Conservation (phyloP, 2,888 invertebrate genomes). For the Dolichopus griseipennis region DNA sequence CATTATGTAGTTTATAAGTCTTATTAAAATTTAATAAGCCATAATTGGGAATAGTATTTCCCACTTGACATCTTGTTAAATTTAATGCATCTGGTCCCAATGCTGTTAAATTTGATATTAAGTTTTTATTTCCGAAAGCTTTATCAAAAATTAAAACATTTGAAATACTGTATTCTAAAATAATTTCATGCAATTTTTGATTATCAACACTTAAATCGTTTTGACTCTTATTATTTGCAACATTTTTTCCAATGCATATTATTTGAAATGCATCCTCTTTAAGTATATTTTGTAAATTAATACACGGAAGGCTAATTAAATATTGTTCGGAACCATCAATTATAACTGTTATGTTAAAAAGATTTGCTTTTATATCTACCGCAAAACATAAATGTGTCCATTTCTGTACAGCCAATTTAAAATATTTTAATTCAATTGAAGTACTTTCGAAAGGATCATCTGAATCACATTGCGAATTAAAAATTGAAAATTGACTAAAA, state of each 20-base stretch:
- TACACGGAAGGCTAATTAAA: constrained; percentile 32
- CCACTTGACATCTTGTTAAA: constrained; percentile 38
- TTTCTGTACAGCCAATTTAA: constrained; percentile 32
- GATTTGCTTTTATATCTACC: constrained; percentile 29
- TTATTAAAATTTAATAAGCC: constrained; percentile 34
- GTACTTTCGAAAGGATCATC: constrained; percentile 31
- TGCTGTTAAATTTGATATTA: constrained; percentile 36
- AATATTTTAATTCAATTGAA: constrained; percentile 32
- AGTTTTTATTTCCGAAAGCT: constrained; percentile 28
- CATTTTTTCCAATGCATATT: constrained; percentile 33
- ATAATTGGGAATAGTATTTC: constrained; percentile 39
- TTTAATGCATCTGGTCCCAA: constrained; percentile 42
- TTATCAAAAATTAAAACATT: constrained; percentile 40
- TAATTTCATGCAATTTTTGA: constrained; percentile 29
- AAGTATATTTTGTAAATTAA: constrained; percentile 30
- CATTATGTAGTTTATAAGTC: constrained; percentile 29
- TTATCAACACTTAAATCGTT: constrained; percentile 5
- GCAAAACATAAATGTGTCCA: constrained; percentile 41
- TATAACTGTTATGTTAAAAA: constrained; percentile 31
- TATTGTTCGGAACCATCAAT: constrained; percentile 37
- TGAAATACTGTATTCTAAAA: constrained; percentile 33
- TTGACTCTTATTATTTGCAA: constrained; percentile 22
- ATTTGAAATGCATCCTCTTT: constrained; percentile 35
- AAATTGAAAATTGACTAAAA: constrained; percentile 36
- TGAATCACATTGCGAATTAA: constrained; percentile 30